A percentile compares a stretch with the other conserved stretches of the same genome.
phyloP scores from a whole-genome alignment of 2,113 vertebrate genomes.

The Struthio camelus region DNA sequence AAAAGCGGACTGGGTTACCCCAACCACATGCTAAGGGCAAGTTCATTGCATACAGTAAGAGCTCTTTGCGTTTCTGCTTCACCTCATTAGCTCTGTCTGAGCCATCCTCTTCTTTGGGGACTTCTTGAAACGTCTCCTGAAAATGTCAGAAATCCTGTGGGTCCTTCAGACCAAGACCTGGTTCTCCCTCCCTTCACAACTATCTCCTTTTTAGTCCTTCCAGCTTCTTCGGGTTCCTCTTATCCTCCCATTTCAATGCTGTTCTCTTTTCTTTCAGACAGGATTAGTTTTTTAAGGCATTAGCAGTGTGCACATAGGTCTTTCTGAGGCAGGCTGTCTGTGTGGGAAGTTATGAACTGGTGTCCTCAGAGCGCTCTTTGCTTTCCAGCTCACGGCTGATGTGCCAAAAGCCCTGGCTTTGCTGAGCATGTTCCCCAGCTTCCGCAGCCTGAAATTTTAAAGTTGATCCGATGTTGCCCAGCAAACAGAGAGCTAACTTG shows the following conservation, averaged over 20 bases:
- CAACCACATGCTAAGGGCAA: background rate
- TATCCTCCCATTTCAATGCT: background rate
- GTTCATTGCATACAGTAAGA: background rate
- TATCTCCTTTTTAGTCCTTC: background rate
- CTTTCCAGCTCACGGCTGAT: background rate
- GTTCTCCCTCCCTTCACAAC: background rate
- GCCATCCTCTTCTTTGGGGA: background rate
- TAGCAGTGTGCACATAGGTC: background rate
- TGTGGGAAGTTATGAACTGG: background rate
- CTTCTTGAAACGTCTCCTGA: background rate
- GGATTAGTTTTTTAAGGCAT: background rate
- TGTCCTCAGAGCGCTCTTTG: background rate
- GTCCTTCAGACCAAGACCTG: background rate
- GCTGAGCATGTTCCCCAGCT: rapidly evolving
- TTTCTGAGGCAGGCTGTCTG: background rate
- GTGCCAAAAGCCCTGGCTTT: background rate
- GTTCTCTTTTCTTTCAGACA: background rate
- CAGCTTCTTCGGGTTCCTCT: background rate
- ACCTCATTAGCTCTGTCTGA: background rate
- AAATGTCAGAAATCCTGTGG: background rate
- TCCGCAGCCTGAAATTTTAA: background rate
- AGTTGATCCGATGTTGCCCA: background rate
- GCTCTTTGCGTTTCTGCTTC: background rate
- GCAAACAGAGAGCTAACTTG: background rate
- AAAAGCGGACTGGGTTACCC: background rate